Percentiles rank a stretch among this genome's conserved stretches.
Evolutionary conservation across 2,888 invertebrate species (phyloP).

Genomic region (Shargacucullia verbasci): DNA sequence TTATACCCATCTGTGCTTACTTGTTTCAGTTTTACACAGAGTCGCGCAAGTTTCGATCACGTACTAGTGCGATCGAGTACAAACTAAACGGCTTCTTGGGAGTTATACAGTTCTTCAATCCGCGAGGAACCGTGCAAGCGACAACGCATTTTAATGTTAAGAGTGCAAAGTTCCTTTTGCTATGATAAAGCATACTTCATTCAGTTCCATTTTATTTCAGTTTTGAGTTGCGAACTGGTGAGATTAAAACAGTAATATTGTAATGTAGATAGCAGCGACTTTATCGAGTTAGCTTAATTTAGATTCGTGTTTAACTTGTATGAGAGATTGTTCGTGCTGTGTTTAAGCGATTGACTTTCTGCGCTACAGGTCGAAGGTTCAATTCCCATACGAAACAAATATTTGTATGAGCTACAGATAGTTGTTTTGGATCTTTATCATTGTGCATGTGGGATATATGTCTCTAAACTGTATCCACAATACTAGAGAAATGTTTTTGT

Average conservation of each 20-base stretch:
- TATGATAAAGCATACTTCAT: conserved; percentile 49
- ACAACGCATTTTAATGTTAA: conserved; percentile 56
- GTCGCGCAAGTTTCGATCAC: conserved; percentile 70
- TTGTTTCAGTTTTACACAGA: conserved; percentile 64
- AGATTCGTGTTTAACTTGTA: neutral
- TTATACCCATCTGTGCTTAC: conserved; percentile 64
- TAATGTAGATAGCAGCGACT: conserved; percentile 19
- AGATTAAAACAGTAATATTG: conserved; percentile 28
- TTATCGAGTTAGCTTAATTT: conserved; percentile 5
- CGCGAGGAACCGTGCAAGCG: conserved; percentile 42
- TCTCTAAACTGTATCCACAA: too few relatives aligned
- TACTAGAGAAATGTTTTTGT: too few relatives aligned
- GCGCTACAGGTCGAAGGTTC: too few relatives aligned
- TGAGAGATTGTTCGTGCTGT: too few relatives aligned
- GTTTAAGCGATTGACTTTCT: too few relatives aligned
- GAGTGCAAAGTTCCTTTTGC: conserved; percentile 60
- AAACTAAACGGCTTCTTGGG: conserved; percentile 67
- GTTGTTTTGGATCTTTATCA: too few relatives aligned
- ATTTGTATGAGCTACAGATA: too few relatives aligned
- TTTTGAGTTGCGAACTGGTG: conserved; percentile 46
- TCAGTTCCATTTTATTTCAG: conserved; percentile 52
- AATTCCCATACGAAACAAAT: too few relatives aligned
- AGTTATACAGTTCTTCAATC: conserved; percentile 51
- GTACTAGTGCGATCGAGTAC: conserved; percentile 70
- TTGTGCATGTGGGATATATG: too few relatives aligned